Conservation (phyloP, 2,797 vertebrate species). For the Pseudochromis fuscus region DNA sequence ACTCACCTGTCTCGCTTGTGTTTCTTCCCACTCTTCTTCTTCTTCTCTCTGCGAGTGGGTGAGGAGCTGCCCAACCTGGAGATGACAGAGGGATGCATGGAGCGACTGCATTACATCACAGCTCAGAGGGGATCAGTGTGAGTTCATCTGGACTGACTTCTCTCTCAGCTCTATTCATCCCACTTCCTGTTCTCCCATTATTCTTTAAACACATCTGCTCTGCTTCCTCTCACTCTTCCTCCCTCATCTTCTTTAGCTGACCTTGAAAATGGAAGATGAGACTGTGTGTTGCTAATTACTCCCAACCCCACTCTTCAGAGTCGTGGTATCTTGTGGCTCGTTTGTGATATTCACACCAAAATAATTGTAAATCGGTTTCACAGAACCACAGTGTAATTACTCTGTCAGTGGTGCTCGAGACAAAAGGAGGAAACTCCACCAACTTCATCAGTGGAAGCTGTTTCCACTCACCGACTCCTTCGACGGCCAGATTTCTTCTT, state of each 20-base stretch:
- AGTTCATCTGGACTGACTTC: conserved; percentile 17
- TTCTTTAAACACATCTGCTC: neutral
- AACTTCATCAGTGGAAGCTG: conserved; percentile 38
- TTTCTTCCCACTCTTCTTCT: conserved; percentile 94
- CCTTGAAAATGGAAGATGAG: conserved; percentile 32
- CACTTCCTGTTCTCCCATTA: conserved; percentile 4
- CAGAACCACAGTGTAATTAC: conserved; percentile 47
- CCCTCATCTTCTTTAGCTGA: conserved; percentile 37
- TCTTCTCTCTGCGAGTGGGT: conserved; percentile 94
- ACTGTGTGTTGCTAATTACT: conserved; percentile 26
- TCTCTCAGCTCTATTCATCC: conserved; percentile 25
- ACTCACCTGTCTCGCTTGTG: conserved; percentile 95
- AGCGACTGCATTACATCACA: conserved; percentile 15
- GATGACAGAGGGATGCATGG: conserved; percentile 17
- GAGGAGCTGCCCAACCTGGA: conserved; percentile 92
- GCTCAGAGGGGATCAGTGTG: conserved; percentile 20
- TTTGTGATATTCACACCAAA: conserved; percentile 45
- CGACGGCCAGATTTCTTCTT: conserved; percentile 96
- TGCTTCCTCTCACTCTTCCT: neutral
- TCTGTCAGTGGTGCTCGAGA: conserved; percentile 23
- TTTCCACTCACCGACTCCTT: conserved; percentile 91
- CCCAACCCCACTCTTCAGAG: conserved; percentile 1
- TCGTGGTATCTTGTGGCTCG: conserved; percentile 31
- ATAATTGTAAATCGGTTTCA: conserved; percentile 47
- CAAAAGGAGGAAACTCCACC: conserved; percentile 10